Conservation (phyloP, 2,888 invertebrate genomes). For the Beris chalybata region DNA sequence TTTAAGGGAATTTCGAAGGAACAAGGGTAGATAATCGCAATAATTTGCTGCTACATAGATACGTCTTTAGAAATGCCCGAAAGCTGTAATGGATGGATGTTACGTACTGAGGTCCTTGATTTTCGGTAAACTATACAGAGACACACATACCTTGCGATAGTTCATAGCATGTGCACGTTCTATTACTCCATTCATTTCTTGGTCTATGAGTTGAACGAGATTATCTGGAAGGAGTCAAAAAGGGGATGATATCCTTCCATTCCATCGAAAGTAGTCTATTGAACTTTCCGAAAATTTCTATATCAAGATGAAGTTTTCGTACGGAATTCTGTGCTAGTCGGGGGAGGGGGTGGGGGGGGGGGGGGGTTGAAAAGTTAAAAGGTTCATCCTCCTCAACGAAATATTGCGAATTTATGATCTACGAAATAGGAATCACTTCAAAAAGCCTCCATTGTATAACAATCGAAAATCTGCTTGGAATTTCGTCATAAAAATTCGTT, state of each 20-base stretch:
- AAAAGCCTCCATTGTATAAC: slow-evolving; percentile 2
- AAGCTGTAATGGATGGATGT: slow-evolving; percentile 19
- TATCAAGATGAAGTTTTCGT: slow-evolving; percentile 1
- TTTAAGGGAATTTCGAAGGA: slow-evolving; percentile 2
- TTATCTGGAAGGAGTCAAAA: slow-evolving; percentile 19
- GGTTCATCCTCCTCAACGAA: background rate
- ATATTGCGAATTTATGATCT: slow-evolving; percentile 20
- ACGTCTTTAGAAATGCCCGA: slow-evolving; percentile 4
- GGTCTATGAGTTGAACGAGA: background rate
- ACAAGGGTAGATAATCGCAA: slow-evolving; percentile 23
- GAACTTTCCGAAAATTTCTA: slow-evolving; percentile 18
- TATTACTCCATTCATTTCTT: slow-evolving; percentile 7
- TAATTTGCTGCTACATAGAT: slow-evolving; percentile 23
- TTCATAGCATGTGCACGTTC: background rate
- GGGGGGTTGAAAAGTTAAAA: no score
- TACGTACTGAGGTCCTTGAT: slow-evolving; percentile 20
- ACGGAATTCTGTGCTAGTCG: slow-evolving; percentile 1
- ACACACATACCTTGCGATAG: no score
- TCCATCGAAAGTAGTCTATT: slow-evolving; percentile 13
- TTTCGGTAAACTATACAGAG: slow-evolving; percentile 3
- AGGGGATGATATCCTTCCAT: background rate
- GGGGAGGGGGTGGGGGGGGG: no score
- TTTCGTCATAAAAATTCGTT: slow-evolving; percentile 24
- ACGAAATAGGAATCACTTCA: slow-evolving; percentile 19
- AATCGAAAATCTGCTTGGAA: slow-evolving; percentile 28